These are phyloP conservation scores for Bovichtus variegatus DNA, from an alignment of 2,797 vertebrate genomes.

Conservation along the genomic window DNA sequence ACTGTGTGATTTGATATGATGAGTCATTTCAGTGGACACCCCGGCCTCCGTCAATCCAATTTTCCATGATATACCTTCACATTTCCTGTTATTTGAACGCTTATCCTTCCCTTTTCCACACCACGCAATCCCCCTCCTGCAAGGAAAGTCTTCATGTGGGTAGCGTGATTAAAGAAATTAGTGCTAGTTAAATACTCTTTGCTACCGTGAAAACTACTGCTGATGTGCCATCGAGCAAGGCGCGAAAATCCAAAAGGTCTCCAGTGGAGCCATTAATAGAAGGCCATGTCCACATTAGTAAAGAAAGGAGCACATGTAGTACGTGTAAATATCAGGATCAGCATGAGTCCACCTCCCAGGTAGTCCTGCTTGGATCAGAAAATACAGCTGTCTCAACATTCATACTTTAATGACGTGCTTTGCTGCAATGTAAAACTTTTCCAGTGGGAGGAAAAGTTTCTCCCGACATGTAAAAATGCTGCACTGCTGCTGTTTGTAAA, in stretches of 20 bases:
- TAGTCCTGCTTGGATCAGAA: constrained; percentile 42
- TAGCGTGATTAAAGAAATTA: not conserved
- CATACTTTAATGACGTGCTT: constrained; percentile 48
- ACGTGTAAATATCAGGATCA: constrained; percentile 50
- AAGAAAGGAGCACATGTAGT: constrained; percentile 13
- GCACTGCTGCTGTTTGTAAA: constrained; percentile 52
- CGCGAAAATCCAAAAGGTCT: constrained; percentile 5
- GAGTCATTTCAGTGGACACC: not conserved
- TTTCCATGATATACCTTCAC: not conserved
- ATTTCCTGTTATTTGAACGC: not conserved
- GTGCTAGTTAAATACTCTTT: constrained; percentile 1
- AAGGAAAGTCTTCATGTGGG: not conserved
- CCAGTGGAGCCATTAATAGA: constrained; percentile 18
- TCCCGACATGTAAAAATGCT: constrained; percentile 54
- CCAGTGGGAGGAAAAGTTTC: constrained; percentile 33
- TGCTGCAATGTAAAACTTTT: constrained; percentile 43
- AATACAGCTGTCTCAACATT: constrained; percentile 44
- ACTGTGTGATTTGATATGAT: not conserved
- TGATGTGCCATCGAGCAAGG: constrained; percentile 21
- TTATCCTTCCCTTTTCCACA: not conserved
- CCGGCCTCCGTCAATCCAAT: not conserved
- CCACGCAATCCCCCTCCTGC: not conserved
- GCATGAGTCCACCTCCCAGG: constrained; percentile 42
- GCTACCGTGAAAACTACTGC: not conserved
- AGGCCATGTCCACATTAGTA: constrained; percentile 13